Evolutionary conservation across 2,888 invertebrate genomes (phyloP), one percentile per base, ranked within the genome.

Genomic region (Conchocele bisecta): DNA sequence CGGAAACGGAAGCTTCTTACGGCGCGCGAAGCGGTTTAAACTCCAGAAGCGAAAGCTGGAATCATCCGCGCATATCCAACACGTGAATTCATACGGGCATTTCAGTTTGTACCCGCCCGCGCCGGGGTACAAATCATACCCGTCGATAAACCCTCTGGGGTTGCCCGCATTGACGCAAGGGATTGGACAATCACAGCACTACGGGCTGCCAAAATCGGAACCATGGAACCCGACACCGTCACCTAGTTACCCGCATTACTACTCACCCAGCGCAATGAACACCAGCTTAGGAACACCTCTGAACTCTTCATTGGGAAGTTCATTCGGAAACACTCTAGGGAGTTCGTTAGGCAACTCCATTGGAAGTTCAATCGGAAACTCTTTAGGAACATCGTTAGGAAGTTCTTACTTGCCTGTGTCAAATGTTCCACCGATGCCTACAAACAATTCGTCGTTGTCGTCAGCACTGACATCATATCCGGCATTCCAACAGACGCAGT

Each of bases 1-100:
- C 61, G 89, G 89, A 26, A 91, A 90, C 67, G 91, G 90, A 20
- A 89, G 89, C 59, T 91, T 90, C 68, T 79, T 91, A n/a, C 70
- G 90, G 29, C 69, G 91, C 33, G 84, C 89, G 7, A 90, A 89
- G 59, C 75, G 90, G 41, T 91, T 91, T 78, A 91, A 90, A 67
- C 64, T 86, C 15, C 80, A 77, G 13, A 48, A 51, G 20, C 67
- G 68, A 51, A 83, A 82, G 42, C 42, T 56, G 13, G 78, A 77
- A 29, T 74, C 71, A 13, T 68, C 75, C 7, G 83, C 84, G 7
- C 81, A 82, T 24, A 75, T 84, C 6, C 83, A 86, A 28, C 84
- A 85, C 57, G 79, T 86, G 53, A 86, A 78, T 68, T 77, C 85
- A 7, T 87, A 86, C 71, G 86, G 85, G 69, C 85, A 83, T 54